Percentiles rank a stretch among this genome's conserved stretches.
Conservation (phyloP, 2,113 vertebrate species). For the Hemibagrus wyckioides region DNA sequence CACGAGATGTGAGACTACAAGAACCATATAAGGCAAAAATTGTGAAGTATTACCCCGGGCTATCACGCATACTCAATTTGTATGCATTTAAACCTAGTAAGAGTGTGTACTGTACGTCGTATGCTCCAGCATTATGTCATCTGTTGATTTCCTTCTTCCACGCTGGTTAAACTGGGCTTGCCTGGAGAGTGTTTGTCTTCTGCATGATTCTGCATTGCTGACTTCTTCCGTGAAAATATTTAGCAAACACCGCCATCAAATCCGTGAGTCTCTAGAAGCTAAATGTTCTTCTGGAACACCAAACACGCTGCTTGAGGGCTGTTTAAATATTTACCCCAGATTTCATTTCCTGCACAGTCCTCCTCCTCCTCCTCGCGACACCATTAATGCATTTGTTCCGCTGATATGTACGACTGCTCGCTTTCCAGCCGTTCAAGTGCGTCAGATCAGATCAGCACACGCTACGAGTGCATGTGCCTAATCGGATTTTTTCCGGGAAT, state of each 20-base stretch:
- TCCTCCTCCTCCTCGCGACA: constrained; percentile 45
- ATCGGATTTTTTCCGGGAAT: constrained; percentile 58
- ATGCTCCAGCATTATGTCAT: background rate
- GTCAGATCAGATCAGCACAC: constrained; percentile 43
- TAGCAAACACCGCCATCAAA: constrained; percentile 13
- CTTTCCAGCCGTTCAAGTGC: constrained; percentile 61
- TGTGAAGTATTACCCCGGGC: background rate
- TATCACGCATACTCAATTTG: background rate
- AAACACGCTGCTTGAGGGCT: constrained; percentile 63
- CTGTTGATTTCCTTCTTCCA: background rate
- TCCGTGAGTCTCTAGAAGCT: constrained; percentile 29
- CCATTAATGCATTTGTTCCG: constrained; percentile 68
- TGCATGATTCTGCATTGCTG: background rate
- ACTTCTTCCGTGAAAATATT: background rate
- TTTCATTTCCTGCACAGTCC: constrained; percentile 63
- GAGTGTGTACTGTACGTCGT: background rate
- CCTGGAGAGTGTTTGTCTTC: background rate
- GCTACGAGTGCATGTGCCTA: constrained; percentile 45
- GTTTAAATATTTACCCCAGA: constrained; percentile 74
- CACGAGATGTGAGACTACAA: background rate
- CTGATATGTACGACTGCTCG: constrained; percentile 66
- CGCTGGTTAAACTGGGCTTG: background rate
- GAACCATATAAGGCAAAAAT: background rate
- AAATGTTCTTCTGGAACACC: constrained; percentile 57
- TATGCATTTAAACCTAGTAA: background rate